phyloP scores from a whole-genome alignment of 2,797 vertebrate genomes.

The Todus mexicanus region DNA sequence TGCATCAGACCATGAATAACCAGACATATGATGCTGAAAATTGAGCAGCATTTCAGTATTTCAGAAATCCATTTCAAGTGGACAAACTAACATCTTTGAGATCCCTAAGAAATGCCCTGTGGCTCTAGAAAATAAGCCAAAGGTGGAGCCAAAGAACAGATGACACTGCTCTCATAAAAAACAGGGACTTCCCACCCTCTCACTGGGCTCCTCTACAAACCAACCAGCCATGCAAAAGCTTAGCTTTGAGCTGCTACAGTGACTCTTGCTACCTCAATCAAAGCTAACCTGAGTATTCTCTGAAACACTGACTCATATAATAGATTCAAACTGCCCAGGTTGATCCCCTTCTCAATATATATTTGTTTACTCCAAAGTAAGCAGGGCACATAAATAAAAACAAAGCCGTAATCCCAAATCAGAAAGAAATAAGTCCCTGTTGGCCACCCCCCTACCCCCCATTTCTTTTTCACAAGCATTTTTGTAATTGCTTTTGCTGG shows the following conservation, averaged over 20 bases:
- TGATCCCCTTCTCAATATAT: accelerated
- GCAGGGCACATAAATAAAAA: background rate
- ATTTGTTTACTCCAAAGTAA: background rate
- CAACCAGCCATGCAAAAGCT: background rate
- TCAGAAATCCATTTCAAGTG: background rate
- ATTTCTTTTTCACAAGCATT: background rate
- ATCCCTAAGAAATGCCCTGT: background rate
- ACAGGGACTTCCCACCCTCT: background rate
- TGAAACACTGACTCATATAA: background rate
- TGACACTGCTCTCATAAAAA: background rate
- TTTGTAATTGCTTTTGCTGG: background rate
- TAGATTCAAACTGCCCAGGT: background rate
- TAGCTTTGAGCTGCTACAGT: background rate
- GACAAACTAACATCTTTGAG: background rate
- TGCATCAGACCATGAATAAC: background rate
- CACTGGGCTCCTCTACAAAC: background rate
- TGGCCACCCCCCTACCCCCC: background rate
- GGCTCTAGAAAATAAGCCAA: background rate
- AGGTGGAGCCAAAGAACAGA: background rate
- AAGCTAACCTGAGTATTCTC: background rate
- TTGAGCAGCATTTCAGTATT: background rate
- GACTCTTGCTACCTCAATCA: background rate
- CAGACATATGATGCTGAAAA: background rate
- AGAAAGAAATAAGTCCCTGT: background rate
- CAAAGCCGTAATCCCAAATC: background rate